Evolutionary conservation across 2,113 vertebrate species (phyloP).

Genomic region (Sisor rabdophorus): DNA sequence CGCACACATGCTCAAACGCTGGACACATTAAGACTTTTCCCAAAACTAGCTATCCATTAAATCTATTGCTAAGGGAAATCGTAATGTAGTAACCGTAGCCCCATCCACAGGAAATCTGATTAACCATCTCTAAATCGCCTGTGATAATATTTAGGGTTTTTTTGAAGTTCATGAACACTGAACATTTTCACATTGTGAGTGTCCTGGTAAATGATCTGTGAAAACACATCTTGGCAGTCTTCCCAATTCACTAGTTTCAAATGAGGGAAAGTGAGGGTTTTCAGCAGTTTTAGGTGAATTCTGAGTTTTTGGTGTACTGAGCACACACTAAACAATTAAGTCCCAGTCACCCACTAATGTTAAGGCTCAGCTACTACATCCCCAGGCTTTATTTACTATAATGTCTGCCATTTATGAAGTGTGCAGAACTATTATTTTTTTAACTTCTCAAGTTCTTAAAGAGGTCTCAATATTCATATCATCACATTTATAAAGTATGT

Average conservation of each 20-base stretch:
- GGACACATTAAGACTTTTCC: slow-evolving; percentile 6
- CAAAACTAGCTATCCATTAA: slow-evolving; percentile 24
- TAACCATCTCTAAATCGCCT: slow-evolving; percentile 41
- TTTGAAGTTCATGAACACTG: slow-evolving; percentile 46
- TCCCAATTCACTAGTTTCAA: slow-evolving; percentile 4
- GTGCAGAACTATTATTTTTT: not conserved
- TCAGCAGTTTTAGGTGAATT: slow-evolving; percentile 5
- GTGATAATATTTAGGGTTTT: slow-evolving; percentile 51
- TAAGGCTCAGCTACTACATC: not conserved
- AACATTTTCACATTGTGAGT: slow-evolving; percentile 30
- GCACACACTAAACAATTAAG: not conserved
- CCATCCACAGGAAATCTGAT: slow-evolving; percentile 41
- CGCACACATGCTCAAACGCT: slow-evolving; percentile 1
- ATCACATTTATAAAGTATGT: not conserved
- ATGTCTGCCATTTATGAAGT: not conserved
- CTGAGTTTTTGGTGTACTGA: not conserved
- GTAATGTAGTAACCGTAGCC: slow-evolving; percentile 16
- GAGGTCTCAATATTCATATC: not conserved
- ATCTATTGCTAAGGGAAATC: slow-evolving; percentile 30
- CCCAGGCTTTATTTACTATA: not conserved
- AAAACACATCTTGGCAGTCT: slow-evolving; percentile 29
- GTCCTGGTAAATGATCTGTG: slow-evolving; percentile 48
- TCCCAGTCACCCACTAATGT: not conserved
- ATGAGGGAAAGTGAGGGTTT: not conserved
- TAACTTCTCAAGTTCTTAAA: not conserved